phyloP scores from a whole-genome alignment of 2,113 vertebrate genomes.

The Callipepla squamata region DNA sequence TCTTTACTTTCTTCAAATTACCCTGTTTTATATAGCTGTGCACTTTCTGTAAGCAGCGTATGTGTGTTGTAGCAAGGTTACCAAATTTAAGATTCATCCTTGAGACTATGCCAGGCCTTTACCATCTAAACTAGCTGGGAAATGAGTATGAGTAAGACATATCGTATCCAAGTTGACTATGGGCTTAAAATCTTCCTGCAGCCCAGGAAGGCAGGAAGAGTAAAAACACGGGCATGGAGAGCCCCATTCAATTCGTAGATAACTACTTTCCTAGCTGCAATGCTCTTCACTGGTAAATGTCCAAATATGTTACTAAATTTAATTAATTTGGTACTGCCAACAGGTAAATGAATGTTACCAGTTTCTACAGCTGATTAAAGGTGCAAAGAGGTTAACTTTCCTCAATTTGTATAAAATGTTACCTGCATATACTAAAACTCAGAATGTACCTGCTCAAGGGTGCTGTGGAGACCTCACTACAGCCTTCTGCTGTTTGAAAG shows the following conservation, averaged over 20 bases:
- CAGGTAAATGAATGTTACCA: neutral
- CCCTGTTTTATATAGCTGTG: conserved; percentile 43
- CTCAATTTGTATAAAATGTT: neutral
- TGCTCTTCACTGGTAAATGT: neutral
- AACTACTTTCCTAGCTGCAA: neutral
- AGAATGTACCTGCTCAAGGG: neutral
- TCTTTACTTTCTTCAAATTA: conserved; percentile 40
- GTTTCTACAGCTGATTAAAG: neutral
- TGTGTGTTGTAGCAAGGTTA: conserved; percentile 2
- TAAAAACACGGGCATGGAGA: neutral
- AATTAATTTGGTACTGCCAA: neutral
- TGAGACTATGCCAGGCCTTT: conserved; percentile 17
- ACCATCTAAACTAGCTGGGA: conserved; percentile 14
- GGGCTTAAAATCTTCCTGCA: neutral
- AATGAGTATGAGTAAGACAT: neutral
- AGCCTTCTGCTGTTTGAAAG: too few species aligned
- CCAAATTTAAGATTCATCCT: neutral
- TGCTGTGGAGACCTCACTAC: too few species aligned
- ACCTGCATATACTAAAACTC: neutral
- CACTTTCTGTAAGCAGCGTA: conserved; percentile 9
- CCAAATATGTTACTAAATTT: neutral
- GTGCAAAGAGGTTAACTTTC: neutral
- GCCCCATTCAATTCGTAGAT: neutral
- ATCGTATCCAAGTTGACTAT: neutral
- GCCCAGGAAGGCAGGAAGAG: neutral